Evolutionary conservation across 1,140 invertebrate species (phyloP).

Genomic region (Pseudomyrmex cubaensis): DNA sequence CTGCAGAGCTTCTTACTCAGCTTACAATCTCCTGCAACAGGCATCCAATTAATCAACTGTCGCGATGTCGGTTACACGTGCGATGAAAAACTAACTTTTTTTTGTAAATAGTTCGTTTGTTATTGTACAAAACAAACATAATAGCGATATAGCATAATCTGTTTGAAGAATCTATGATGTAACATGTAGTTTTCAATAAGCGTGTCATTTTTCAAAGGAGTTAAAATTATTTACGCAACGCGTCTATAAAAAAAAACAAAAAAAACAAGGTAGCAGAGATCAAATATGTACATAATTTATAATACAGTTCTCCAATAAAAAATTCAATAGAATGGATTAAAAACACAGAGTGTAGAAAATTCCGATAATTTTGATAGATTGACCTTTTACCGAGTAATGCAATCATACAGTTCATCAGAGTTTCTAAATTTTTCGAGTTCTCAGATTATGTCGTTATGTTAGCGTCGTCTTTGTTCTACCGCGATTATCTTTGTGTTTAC

Average conservation of each 20-base stretch:
- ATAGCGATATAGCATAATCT: not conserved
- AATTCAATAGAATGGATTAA: too few relatives aligned
- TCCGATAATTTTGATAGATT: too few relatives aligned
- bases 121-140: not conserved
- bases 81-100: slow-evolving; percentile 14
- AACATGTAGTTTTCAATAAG: not conserved
- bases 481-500: too few relatives aligned
- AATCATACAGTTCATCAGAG: too few relatives aligned
- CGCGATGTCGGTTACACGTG: too few relatives aligned
- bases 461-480: too few relatives aligned
- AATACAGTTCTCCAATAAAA: too few relatives aligned
- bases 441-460: too few relatives aligned
- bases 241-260: not conserved
- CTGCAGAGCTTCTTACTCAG: slow-evolving; percentile 38
- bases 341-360: too few relatives aligned
- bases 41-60: slow-evolving; percentile 5
- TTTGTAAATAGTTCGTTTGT: slow-evolving; percentile 2
- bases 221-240: not conserved
- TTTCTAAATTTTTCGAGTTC: too few relatives aligned
- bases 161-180: not conserved
- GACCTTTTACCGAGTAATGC: too few relatives aligned
- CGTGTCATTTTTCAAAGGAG: too few relatives aligned
- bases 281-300: not conserved
- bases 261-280: not conserved
- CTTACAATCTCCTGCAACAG: slow-evolving; percentile 32